Base-by-base conservation (phyloP, 2,113 vertebrate genomes). In the Ahaetulla prasina region DNA sequence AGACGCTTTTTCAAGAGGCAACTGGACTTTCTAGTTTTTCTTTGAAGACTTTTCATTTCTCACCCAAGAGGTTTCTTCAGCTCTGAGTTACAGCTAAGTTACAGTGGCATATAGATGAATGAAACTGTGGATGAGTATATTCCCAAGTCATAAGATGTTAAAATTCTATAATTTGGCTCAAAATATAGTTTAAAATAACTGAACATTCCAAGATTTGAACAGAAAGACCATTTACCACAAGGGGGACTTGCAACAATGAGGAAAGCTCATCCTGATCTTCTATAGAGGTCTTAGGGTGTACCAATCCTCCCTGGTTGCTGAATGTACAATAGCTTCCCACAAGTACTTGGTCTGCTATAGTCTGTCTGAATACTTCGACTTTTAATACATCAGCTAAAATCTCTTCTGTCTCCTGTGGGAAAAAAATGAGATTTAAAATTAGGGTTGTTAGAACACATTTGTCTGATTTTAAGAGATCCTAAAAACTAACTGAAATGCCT, bases 311-410 rank as follows among this genome's bases (percentile, higher is more conserved):
- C 94, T 99, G 99, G 96, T 99, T 99, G 95, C 98, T 99, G 94
- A 99, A 99, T 0, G 98, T 93, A 93, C 98, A 99, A 96, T 99
- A 99, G 92, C 99, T 99, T 53, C 99, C 99, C 11, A 99, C 99
- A 4, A 99, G 97, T 87, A 99, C 99, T 95, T 99, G 99, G 92
- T 99, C 99, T 0, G 99, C 99, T 47, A 99, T 97, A 0, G 99
- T 99, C 96, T 99, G 99, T 90, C 99, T 98, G 97, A 99, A 99
- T 68, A 99, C 99, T 95, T 99, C 99, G 80, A 99, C 99, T 97
- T 99, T 99, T 89, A 99, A 97, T 0, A 98, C 98, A 95, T 99
- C 99, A 9, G 99, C 98, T 90, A 99, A 96, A 94, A 99, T 99
- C 96, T 99, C 99, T 96, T 99, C 99, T 0, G 99, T 99, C 93